phyloP scores from a whole-genome alignment of 2,113 vertebrate species.

The Stictonetta naevosa region DNA sequence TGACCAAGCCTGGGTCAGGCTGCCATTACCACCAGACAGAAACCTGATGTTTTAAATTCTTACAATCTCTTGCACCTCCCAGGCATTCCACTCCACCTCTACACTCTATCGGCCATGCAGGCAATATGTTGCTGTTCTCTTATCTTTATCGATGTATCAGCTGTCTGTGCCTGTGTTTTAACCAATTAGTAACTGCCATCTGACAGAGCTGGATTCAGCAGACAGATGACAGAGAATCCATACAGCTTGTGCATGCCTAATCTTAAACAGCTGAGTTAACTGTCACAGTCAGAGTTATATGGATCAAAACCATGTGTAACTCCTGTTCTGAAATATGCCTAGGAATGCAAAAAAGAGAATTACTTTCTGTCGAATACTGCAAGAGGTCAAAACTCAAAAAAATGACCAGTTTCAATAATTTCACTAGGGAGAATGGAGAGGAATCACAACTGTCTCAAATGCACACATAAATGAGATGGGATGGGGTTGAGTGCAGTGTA shows the following conservation, averaged over 20 bases:
- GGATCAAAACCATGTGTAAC: not conserved
- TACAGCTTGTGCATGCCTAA: not conserved
- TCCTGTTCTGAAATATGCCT: not conserved
- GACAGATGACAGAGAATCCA: not conserved
- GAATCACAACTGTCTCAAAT: not conserved
- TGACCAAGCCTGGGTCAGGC: not conserved
- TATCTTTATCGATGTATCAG: not conserved
- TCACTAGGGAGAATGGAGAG: not conserved
- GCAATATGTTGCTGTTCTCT: not conserved
- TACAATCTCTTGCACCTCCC: not conserved
- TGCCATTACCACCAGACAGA: not conserved
- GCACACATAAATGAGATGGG: not conserved
- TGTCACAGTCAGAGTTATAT: not conserved
- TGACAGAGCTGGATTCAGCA: not conserved
- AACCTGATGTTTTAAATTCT: not conserved
- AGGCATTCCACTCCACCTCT: not conserved
- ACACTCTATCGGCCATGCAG: fast-evolving
- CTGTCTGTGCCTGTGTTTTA: not conserved
- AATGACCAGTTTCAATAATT: not conserved
- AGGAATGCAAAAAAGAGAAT: not conserved
- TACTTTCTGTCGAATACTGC: not conserved
- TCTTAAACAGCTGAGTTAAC: not conserved
- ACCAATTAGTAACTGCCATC: not conserved
- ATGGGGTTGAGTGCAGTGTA: not conserved
- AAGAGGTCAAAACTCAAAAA: not conserved